Base-by-base conservation (phyloP, 2,113 vertebrate species). In the Synodontis membranacea region DNA sequence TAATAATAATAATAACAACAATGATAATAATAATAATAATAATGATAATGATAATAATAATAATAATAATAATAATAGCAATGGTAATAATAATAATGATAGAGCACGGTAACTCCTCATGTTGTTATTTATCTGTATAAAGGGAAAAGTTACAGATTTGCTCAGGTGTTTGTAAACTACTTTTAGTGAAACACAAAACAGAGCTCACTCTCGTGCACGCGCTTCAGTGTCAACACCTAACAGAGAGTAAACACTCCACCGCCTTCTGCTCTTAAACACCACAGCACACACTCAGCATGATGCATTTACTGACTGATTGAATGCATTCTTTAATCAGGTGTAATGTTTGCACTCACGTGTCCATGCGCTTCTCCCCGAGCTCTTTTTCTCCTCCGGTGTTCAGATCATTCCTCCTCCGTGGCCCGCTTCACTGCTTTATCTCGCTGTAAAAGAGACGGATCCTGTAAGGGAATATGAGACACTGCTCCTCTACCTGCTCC, bases 241-340 rank as follows among this genome's bases (percentile, higher is more conserved):
- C 5, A 25, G 60, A 3, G 8, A 0, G 25, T 2, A 62, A 9
- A 28, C 1, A 5, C 17, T 3, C 0, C 25, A 9, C 3, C 28
- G 28, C 8, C 25, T 34, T 66, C 15, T 37, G 0, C 0, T 8
- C 21, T 17, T 46, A 75, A 46, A 74, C 5, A 21, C 39, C 70
- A 34, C 70, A 1, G 10, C 34, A 9, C 37, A 8, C 8, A 17
- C 2, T 39, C 46, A 9, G 66, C 68, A 42, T 42, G 9, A 10
- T 4, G 42, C n/a, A n/a, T n/a, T n/a, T n/a, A n/a, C n/a, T n/a
- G n/a, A n/a, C n/a, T n/a, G n/a, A n/a, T n/a, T n/a, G n/a, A n/a
- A 12, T 1, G 23, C 21, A 25, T 75, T 15, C 1, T 25, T 72
- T 23, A 44, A 25, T 12, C 28, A 11, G 10, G 28, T 76, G 42